These are phyloP conservation scores for Burhinus bistriatus DNA, from an alignment of 2,113 vertebrate genomes.

Conservation along the genomic window DNA sequence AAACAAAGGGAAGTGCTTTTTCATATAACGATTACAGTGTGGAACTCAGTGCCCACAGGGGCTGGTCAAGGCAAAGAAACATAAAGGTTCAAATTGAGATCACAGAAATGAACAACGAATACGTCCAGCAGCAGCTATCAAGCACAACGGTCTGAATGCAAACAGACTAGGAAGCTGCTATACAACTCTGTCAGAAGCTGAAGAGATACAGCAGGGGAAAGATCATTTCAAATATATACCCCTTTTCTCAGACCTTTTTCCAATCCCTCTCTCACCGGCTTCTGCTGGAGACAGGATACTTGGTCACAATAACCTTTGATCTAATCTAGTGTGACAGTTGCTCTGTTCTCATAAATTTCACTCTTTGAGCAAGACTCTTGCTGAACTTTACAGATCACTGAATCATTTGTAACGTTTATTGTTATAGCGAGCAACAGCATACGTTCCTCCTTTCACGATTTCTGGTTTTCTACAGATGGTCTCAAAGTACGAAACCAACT, in stretches of 20 bases:
- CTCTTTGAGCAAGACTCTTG: background rate
- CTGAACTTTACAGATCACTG: background rate
- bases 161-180: background rate
- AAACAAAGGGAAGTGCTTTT: conserved; percentile 1
- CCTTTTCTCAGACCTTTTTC: background rate
- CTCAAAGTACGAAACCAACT: background rate
- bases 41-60: background rate
- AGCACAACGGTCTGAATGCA: background rate
- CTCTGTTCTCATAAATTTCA: background rate
- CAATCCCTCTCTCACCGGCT: background rate
- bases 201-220: background rate
- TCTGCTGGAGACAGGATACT: background rate
- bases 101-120: background rate
- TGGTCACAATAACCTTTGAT: background rate
- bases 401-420: background rate
- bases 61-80: background rate
- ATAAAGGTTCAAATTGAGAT: background rate
- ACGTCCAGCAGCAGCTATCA: background rate
- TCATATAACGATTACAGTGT: background rate
- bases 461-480: background rate
- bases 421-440: background rate
- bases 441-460: background rate
- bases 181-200: background rate
- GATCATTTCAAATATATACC: background rate
- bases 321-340: background rate